A percentile compares a stretch with the other conserved stretches of the same genome.
Conservation (phyloP, 1,140 invertebrate species). For the Lineus longissimus region DNA sequence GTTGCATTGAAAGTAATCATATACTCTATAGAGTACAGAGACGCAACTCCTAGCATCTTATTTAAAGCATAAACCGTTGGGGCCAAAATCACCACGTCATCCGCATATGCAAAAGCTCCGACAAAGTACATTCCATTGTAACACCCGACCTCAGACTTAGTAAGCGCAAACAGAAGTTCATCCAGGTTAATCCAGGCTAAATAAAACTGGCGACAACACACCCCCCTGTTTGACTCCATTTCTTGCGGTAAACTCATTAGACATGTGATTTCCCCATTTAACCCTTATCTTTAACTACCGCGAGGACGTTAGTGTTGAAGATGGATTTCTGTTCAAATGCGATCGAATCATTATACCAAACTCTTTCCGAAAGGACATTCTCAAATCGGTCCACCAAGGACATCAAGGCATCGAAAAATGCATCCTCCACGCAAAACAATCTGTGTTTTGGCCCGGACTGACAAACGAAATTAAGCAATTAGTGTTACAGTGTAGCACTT, state of each 20-base stretch:
- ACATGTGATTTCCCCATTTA: neutral
- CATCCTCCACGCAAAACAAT: too few relatives aligned
- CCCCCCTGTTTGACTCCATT: slow-evolving; percentile 2
- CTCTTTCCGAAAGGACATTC: too few relatives aligned
- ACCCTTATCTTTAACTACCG: neutral
- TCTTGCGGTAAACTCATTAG: neutral
- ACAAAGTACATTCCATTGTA: neutral
- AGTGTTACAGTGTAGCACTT: too few relatives aligned
- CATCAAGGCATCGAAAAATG: too few relatives aligned
- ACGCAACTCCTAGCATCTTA: neutral
- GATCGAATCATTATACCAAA: too few relatives aligned
- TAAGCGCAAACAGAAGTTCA: neutral
- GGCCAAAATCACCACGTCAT: neutral
- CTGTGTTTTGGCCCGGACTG: too few relatives aligned
- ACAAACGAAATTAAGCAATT: too few relatives aligned
- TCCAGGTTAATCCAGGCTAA: neutral
- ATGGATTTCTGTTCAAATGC: too few relatives aligned
- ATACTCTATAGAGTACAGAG: neutral
- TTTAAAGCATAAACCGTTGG: neutral
- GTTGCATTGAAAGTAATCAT: neutral
- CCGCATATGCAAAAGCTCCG: neutral
- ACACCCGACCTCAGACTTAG: neutral
- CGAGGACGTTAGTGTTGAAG: too few relatives aligned
- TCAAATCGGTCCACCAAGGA: too few relatives aligned
- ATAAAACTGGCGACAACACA: slow-evolving; percentile 2